A percentile compares a stretch with the other conserved stretches of the same genome.
phyloP scores from a whole-genome alignment of 2,888 invertebrate species.

The Morinoia aosen region DNA sequence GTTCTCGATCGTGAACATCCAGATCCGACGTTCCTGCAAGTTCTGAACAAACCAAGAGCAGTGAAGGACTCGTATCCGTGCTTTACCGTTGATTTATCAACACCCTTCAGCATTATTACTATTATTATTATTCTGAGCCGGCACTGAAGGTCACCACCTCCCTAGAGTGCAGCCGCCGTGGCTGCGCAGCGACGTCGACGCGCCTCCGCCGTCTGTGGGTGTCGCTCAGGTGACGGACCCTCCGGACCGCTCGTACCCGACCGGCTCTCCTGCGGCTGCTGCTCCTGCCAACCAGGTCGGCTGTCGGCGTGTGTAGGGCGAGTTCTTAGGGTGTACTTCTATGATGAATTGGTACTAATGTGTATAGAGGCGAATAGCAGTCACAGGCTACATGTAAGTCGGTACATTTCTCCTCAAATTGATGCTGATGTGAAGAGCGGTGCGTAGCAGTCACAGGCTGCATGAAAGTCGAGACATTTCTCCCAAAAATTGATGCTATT shows the following conservation, averaged over 20 bases:
- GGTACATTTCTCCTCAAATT: neutral
- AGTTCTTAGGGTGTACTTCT: too few relatives aligned
- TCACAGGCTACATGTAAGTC: neutral
- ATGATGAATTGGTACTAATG: too few relatives aligned
- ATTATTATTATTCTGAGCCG: neutral
- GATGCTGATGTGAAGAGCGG: neutral
- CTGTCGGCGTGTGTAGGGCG: too few relatives aligned
- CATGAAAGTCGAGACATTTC: neutral
- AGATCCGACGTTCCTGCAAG: neutral
- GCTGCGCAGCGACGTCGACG: neutral
- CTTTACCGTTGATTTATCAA: too few relatives aligned
- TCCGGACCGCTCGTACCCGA: neutral
- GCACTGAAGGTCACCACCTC: neutral
- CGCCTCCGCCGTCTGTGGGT: neutral
- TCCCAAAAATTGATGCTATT: too few relatives aligned
- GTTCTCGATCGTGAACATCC: too few relatives aligned
- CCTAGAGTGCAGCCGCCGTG: neutral
- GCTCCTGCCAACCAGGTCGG: neutral
- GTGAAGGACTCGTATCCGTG: too few relatives aligned
- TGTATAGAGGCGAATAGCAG: neutral
- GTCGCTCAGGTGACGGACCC: neutral
- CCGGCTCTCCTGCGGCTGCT: neutral
- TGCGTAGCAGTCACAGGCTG: neutral
- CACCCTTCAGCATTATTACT: too few relatives aligned
- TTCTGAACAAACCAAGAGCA: neutral